Evolutionary conservation across 1,140 invertebrate species (phyloP).

Genomic region (Drosophila pruinosa): DNA sequence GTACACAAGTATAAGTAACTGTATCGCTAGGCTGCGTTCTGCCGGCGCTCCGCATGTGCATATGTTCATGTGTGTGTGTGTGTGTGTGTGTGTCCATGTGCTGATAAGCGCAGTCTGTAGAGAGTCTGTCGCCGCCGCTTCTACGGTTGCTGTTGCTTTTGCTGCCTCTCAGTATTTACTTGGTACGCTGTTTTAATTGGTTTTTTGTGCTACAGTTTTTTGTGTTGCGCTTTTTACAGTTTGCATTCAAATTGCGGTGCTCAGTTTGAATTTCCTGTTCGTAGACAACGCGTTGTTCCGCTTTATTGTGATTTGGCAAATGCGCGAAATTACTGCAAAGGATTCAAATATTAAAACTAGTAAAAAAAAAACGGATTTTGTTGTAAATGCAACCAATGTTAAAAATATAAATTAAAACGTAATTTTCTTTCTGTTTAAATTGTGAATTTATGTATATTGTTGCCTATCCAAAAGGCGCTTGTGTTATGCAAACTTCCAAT

Average conservation of each 20-base stretch:
- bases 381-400: no score
- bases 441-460: not conserved
- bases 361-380: no score
- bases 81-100: slow-evolving; percentile 10
- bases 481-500: not conserved
- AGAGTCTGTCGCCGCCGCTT: not conserved
- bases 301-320: not conserved
- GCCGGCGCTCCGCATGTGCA: slow-evolving; percentile 17
- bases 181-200: slow-evolving; percentile 37
- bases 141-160: not conserved
- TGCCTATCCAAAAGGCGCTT: slow-evolving; percentile 38
- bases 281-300: slow-evolving; percentile 1
- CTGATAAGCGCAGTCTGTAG: slow-evolving; percentile 31
- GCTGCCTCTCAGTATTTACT: slow-evolving; percentile 31
- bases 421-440: not conserved
- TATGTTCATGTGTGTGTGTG: slow-evolving; percentile 7
- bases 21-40: slow-evolving; percentile 22
- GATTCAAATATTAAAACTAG: not conserved
- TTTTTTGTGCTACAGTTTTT: slow-evolving; percentile 35
- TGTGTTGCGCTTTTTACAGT: slow-evolving; percentile 53
- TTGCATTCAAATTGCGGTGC: slow-evolving; percentile 28
- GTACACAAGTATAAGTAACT: not conserved
- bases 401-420: no score
- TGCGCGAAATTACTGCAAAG: not conserved
- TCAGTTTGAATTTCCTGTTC: slow-evolving; percentile 31